Percentiles rank a stretch among this genome's conserved stretches.
phyloP scores from a whole-genome alignment of 2,888 invertebrate genomes.

The Cheilosia pagana region DNA sequence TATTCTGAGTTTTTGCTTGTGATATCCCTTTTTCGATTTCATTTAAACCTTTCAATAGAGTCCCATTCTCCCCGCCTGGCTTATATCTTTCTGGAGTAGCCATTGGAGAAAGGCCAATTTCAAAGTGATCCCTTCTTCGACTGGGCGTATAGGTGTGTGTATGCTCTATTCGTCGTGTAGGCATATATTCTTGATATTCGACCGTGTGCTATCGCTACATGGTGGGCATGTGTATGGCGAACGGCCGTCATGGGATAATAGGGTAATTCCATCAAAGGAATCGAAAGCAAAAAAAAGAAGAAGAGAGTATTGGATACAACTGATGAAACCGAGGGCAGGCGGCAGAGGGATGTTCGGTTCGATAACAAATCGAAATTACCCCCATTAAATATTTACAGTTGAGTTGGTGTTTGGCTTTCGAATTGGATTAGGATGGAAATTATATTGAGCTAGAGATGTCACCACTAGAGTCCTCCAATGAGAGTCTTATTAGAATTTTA shows the following conservation, averaged over 20 bases:
- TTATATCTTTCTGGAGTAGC: conserved; percentile 72
- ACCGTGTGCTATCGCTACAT: conserved; percentile 47
- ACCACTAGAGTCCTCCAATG: conserved; percentile 56
- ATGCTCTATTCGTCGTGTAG: conserved; percentile 31
- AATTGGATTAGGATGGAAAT: conserved; percentile 75
- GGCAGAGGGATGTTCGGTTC: conserved; percentile 64
- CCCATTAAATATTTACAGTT: conserved; percentile 77
- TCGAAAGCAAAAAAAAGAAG: conserved; percentile 16
- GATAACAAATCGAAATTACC: conserved; percentile 76
- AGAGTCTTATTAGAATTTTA: conserved; percentile 58
- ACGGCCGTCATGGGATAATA: conserved; percentile 76
- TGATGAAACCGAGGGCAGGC: conserved; percentile 43
- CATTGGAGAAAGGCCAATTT: conserved; percentile 75
- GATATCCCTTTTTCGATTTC: conserved; percentile 75
- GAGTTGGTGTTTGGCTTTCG: conserved; percentile 76
- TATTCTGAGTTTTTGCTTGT: conserved; percentile 36
- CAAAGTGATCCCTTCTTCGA: conserved; percentile 69
- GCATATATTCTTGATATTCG: conserved; percentile 73
- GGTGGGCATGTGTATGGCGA: conserved; percentile 36
- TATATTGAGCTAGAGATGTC: conserved; percentile 74
- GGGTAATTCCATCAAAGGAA: conserved; percentile 76
- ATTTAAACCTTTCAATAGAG: conserved; percentile 75
- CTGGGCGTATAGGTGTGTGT: conserved; percentile 32
- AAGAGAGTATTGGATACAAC: conserved; percentile 20
- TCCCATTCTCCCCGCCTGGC: conserved; percentile 44